Conservation (phyloP, 2,888 invertebrate species). For the Eupelmus urozonus region DNA sequence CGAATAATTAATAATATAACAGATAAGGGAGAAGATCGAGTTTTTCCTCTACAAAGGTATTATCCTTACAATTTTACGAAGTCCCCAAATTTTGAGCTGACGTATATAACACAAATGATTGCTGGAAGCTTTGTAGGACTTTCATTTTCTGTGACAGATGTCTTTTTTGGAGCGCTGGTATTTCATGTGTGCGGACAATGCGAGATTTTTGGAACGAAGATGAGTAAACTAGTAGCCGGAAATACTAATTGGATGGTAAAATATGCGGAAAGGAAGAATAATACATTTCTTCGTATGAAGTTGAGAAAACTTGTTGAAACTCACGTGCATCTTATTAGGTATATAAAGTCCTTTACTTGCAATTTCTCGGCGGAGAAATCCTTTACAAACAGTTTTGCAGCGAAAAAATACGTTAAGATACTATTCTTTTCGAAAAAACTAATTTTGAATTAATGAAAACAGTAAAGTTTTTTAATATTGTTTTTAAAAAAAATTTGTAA, state of each 20-base stretch:
- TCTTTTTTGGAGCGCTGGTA: conserved; percentile 45
- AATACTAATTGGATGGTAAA: no score
- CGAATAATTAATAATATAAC: conserved; percentile 46
- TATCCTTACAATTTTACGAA: conserved; percentile 19
- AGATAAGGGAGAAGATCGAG: not conserved
- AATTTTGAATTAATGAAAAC: no score
- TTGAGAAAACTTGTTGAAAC: not conserved
- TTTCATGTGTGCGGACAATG: conserved; percentile 50
- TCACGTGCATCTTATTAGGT: conserved; percentile 35
- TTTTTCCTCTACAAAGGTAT: conserved; percentile 30
- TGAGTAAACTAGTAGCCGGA: not conserved
- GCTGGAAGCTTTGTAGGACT: not conserved
- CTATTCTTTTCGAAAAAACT: no score
- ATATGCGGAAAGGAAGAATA: no score
- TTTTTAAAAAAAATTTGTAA: no score
- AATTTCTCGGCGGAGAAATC: no score
- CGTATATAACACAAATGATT: conserved; percentile 1
- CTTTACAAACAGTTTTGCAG: no score
- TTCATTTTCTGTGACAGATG: conserved; percentile 23
- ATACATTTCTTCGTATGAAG: not conserved
- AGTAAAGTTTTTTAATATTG: no score
- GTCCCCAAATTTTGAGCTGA: conserved; percentile 33
- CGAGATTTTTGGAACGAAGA: conserved; percentile 29
- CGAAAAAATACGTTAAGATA: no score
- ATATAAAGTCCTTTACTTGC: not conserved